Evolutionary conservation across 2,113 vertebrate genomes (phyloP).

Genomic region (Hucho hucho): DNA sequence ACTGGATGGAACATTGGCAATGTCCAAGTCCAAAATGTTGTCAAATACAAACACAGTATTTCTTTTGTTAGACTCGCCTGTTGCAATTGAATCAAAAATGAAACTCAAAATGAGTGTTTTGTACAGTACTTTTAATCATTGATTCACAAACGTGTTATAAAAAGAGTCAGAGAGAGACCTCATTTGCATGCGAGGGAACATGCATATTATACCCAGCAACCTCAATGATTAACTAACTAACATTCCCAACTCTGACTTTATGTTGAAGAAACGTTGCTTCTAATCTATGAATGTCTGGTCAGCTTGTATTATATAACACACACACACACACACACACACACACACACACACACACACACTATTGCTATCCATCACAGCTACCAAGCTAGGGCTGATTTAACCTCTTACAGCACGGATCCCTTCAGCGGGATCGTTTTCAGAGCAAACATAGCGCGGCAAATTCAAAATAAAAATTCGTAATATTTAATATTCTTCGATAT

Average conservation of each 20-base stretch:
- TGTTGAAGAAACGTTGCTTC: neutral
- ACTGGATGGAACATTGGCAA: constrained; percentile 23
- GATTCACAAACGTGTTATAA: neutral
- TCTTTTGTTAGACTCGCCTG: neutral
- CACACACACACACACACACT: neutral
- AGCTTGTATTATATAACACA: neutral
- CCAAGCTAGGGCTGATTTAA: too few relatives aligned
- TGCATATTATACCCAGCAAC: neutral
- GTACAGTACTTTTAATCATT: neutral
- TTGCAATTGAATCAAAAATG: neutral
- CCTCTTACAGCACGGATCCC: too few relatives aligned
- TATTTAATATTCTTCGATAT: too few relatives aligned
- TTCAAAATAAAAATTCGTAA: too few relatives aligned
- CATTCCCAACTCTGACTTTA: constrained; percentile 1
- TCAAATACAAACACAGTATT: constrained; percentile 10
- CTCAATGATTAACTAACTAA: neutral
- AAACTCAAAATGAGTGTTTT: neutral
- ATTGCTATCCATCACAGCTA: too few relatives aligned
- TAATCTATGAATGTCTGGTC: neutral
- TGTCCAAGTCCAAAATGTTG: neutral
- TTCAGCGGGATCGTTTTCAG: too few relatives aligned
- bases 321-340: neutral
- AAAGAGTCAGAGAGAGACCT: neutral
- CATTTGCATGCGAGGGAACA: constrained; percentile 13
- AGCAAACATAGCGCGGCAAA: too few relatives aligned